phyloP scores from a whole-genome alignment of 2,888 invertebrate species.

The Clepsis dumicolana region DNA sequence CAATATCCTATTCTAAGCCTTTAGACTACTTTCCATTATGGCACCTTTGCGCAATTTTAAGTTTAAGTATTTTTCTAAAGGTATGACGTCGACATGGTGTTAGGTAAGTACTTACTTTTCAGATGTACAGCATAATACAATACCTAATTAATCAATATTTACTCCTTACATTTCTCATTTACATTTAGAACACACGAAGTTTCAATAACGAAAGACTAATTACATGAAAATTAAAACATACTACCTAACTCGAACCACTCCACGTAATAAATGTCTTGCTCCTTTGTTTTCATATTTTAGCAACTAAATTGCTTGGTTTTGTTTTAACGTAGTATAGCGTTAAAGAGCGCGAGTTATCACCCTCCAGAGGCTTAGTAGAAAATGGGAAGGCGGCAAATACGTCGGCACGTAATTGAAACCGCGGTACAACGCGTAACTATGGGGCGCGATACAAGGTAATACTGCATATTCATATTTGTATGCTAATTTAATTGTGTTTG shows the following conservation, averaged over 20 bases:
- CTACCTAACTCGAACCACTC: conserved; percentile 11
- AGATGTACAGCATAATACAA: no score
- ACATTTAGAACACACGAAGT: background rate
- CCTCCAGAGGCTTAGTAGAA: conserved; percentile 43
- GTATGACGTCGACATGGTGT: no score
- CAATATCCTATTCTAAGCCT: no score
- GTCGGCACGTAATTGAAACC: conserved; percentile 41
- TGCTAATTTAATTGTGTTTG: conserved; percentile 15
- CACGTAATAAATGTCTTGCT: conserved; percentile 26
- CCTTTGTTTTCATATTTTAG: conserved; percentile 42
- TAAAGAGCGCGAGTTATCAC: conserved; percentile 44
- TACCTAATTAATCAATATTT: no score
- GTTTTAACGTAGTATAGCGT: conserved; percentile 39
- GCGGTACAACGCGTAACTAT: conserved; percentile 39
- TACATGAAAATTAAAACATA: conserved; percentile 16
- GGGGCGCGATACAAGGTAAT: conserved; percentile 11
- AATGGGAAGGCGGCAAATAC: conserved; percentile 42
- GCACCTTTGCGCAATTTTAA: no score
- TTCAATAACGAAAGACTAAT: background rate
- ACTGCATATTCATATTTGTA: conserved; percentile 22
- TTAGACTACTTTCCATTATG: no score
- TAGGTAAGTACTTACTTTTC: no score
- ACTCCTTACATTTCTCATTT: background rate
- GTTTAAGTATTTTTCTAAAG: no score
- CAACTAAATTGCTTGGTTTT: conserved; percentile 43